Percentiles rank a stretch among this genome's conserved stretches.
Conservation (phyloP, 2,797 vertebrate genomes). For the Enteromius unitaeniatus region DNA sequence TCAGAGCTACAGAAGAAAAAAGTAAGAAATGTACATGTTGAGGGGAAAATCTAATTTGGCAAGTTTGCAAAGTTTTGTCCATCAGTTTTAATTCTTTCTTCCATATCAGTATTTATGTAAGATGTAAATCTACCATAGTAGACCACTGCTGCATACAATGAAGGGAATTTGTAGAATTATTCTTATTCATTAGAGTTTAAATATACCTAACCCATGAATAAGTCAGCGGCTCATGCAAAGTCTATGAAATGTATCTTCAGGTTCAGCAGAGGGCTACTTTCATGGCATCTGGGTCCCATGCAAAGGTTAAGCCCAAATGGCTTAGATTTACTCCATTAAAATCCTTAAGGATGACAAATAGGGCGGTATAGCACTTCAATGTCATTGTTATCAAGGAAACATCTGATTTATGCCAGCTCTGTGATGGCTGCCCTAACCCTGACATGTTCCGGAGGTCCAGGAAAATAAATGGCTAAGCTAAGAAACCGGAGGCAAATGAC, state of each 20-base stretch:
- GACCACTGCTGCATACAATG: not conserved
- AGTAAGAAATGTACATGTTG: not conserved
- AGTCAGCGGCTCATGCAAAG: not conserved
- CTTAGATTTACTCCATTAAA: slow-evolving; percentile 60
- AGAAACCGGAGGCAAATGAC: slow-evolving; percentile 52
- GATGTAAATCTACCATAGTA: not conserved
- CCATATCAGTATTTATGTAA: not conserved
- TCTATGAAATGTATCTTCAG: not conserved
- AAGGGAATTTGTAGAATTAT: not conserved
- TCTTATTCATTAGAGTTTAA: no score
- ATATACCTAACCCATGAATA: not conserved
- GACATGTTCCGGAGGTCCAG: slow-evolving; percentile 52
- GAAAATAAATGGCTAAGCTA: slow-evolving; percentile 59
- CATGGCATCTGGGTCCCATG: not conserved
- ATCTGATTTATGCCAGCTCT: slow-evolving; percentile 49
- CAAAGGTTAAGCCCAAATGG: slow-evolving; percentile 48
- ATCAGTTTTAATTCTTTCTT: not conserved
- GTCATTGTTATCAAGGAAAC: slow-evolving; percentile 55
- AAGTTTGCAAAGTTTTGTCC: not conserved
- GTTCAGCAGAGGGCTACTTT: not conserved
- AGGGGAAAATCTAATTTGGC: not conserved
- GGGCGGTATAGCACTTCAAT: slow-evolving; percentile 52
- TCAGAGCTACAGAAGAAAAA: not conserved
- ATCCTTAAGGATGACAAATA: slow-evolving; percentile 54
- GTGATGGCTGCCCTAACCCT: slow-evolving; percentile 49